Conservation (phyloP, 2,113 vertebrate species). For the Glaucomys volans region DNA sequence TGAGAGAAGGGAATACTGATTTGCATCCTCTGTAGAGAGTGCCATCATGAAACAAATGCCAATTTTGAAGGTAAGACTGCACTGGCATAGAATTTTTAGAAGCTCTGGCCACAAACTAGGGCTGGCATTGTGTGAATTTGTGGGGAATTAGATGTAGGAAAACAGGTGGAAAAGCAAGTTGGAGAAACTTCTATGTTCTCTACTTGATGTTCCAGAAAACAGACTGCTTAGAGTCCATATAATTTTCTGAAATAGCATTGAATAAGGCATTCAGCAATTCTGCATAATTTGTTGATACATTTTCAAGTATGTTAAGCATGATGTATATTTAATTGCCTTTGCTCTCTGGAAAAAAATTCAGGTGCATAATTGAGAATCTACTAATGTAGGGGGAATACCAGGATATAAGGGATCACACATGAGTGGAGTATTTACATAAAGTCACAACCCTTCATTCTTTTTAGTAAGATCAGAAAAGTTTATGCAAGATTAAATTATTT, state of each 20-base stretch:
- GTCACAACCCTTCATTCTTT: background rate
- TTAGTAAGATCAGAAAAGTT: background rate
- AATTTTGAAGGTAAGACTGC: background rate
- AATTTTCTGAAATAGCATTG: conserved; percentile 21
- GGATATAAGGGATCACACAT: background rate
- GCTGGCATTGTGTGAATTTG: background rate
- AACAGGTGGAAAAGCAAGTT: background rate
- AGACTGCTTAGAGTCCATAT: background rate
- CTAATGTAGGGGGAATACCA: background rate
- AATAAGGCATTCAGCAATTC: background rate
- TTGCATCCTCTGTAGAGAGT: background rate
- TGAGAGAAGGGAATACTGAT: background rate
- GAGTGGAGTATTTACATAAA: background rate
- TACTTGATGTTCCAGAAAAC: background rate
- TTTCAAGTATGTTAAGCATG: background rate
- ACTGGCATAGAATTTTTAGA: background rate
- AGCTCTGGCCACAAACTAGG: background rate
- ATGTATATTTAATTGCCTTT: background rate
- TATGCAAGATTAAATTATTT: conserved; percentile 26
- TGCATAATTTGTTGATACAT: background rate
- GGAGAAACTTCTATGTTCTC: background rate
- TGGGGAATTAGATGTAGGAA: rapidly evolving
- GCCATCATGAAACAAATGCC: background rate
- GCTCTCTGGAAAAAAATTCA: conserved; percentile 50
- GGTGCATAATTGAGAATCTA: conserved; percentile 41